Evolutionary conservation across 2,888 invertebrate species (phyloP), one percentile per base, ranked within the genome.

Genomic region (Catocala nupta): DNA sequence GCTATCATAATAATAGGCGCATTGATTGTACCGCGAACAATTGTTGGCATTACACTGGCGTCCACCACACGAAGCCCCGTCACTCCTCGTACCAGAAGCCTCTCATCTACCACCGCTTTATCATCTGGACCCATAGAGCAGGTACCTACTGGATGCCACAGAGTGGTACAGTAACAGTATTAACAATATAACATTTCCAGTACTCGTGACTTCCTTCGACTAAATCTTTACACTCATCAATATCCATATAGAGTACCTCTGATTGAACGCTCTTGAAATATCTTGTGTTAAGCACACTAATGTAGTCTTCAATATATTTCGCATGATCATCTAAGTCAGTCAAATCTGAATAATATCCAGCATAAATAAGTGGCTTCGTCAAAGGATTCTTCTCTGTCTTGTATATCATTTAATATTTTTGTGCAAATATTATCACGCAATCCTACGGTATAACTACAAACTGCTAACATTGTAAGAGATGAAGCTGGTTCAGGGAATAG

Each of bases 1-100:
- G 91, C 96, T 8, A 96, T 95, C 96, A 96, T 96, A 5, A 95
- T 93, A 0, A 92, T 88, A 0, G 96, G 95, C 0, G 95, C 96
- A 69, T 95, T 95, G 0, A 95, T 95, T 75, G 96, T 96, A 0
- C 96, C 96, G 5, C 95, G 95, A 0, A 9, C 2, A 4, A 95
- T 95, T 12, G 87, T 85, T 0, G 96, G 96, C 95, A 96, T 96
- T 33, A 96, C 89, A 63, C 95, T 95, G 0, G 95, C 95, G 70
- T 96, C 96, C 7, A 95, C 95, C 0, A 96, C 95, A 49, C 96
- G 85, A 2, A 96, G 83, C 4, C 92, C 87, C 58, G 90, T 85
- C 0, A 96, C 87, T 0, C 96, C 96, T 73, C 95, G 86, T 0
- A 96, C 95, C 9, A 72, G 68, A 10, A 90, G 65, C 42, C 75